Evolutionary conservation across 2,797 vertebrate genomes (phyloP).

Genomic region (Lagorchestes hirsutus): DNA sequence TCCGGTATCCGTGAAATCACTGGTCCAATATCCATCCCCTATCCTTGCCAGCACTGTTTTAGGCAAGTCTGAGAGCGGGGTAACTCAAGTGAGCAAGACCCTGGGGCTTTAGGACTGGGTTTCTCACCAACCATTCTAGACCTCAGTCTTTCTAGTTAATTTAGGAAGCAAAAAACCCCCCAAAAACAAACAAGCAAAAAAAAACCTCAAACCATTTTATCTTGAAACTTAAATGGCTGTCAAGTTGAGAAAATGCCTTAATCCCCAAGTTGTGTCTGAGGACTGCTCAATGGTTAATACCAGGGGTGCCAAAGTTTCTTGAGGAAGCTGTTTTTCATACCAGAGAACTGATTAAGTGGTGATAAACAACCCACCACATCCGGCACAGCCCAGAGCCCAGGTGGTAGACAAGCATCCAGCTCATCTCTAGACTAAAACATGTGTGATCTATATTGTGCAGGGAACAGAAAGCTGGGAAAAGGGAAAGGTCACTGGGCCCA

Average conservation of each 20-base stretch:
- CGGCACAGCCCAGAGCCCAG: constrained; percentile 2
- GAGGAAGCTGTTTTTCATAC: constrained; percentile 1
- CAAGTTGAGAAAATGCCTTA: neutral
- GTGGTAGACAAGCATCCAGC: neutral
- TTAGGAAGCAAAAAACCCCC: neutral
- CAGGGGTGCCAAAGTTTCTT: neutral
- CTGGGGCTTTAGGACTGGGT: neutral
- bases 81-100: neutral
- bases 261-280: neutral
- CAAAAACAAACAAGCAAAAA: neutral
- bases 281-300: neutral
- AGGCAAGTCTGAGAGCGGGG: neutral
- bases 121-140: neutral
- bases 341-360: neutral
- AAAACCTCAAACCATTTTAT: neutral
- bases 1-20: neutral
- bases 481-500: neutral
- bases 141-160: neutral
- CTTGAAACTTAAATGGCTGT: neutral
- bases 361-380: constrained; percentile 7
- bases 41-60: neutral
- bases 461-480: neutral
- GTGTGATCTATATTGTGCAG: neutral
- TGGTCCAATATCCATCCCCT: neutral
- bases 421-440: neutral